Evolutionary conservation across 2,888 invertebrate species (phyloP).

Genomic region (Ernsta delagoae): DNA sequence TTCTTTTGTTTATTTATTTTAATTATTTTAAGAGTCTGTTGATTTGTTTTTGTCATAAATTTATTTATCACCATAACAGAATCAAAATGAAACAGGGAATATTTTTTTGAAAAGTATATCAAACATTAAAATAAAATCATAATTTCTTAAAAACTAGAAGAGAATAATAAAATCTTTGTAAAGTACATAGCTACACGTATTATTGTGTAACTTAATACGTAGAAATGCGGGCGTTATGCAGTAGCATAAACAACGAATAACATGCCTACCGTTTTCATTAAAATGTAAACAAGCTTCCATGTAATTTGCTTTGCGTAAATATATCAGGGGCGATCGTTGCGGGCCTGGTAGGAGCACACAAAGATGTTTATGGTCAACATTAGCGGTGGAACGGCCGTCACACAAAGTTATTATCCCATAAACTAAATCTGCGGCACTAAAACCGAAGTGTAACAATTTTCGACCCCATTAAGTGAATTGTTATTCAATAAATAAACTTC

Average conservation of each 20-base stretch:
- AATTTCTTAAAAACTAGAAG: no score
- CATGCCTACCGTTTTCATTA: constrained; percentile 65
- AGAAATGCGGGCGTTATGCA: constrained; percentile 50
- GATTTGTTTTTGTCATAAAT: no score
- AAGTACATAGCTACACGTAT: no score
- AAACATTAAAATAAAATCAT: no score
- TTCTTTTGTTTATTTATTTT: no score
- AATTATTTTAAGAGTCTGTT: no score
- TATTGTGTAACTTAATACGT: constrained; percentile 45
- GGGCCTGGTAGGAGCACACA: constrained; percentile 47
- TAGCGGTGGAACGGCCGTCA: constrained; percentile 36
- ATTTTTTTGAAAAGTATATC: no score
- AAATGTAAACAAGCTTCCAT: constrained; percentile 72
- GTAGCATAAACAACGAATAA: constrained; percentile 63
- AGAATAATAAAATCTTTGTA: no score
- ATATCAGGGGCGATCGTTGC: constrained; percentile 47
- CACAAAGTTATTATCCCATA: constrained; percentile 30
- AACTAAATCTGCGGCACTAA: constrained; percentile 30
- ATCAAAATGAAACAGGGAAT: no score
- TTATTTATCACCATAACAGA: no score
- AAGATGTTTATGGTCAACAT: constrained; percentile 65
- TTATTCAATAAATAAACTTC: constrained; percentile 9
- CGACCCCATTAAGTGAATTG: constrained; percentile 16
- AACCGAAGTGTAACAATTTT: constrained; percentile 31
- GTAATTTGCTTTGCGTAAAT: constrained; percentile 62